These are phyloP conservation scores for Phalacrocorax pelagicus DNA, from an alignment of 2,113 vertebrate genomes.

Conservation along the genomic window DNA sequence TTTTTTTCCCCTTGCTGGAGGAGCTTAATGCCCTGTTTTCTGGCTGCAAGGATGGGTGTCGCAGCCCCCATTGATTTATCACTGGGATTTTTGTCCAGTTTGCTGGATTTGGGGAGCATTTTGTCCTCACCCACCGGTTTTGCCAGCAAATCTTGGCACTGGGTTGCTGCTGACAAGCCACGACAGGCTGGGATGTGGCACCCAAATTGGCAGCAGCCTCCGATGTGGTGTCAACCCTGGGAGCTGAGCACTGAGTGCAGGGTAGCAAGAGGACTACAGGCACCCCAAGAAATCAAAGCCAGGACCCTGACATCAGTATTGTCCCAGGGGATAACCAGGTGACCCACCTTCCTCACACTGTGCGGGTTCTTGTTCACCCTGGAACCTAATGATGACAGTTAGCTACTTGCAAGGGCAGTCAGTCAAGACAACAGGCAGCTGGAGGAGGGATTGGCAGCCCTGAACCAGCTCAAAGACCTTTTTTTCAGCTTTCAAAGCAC, in stretches of 20 bases:
- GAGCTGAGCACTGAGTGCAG: fast-evolving
- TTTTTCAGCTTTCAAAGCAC: background rate
- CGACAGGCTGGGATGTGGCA: fast-evolving
- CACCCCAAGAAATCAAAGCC: background rate
- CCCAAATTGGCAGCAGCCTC: background rate
- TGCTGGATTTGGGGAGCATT: background rate
- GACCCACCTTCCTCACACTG: fast-evolving
- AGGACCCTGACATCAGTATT: fast-evolving
- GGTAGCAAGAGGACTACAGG: background rate
- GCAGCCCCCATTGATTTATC: background rate
- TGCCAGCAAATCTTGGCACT: background rate
- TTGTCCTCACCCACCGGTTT: background rate
- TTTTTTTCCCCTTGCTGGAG: background rate
- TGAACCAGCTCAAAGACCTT: background rate
- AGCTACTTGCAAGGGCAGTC: background rate
- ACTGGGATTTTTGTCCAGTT: background rate
- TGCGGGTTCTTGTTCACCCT: background rate
- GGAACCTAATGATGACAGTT: background rate
- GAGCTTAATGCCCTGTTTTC: background rate
- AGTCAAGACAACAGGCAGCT: background rate
- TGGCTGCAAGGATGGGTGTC: background rate
- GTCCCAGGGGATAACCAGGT: background rate
- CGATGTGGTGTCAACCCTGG: fast-evolving
- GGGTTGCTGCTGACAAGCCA: background rate
- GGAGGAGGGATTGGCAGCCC: background rate